These are phyloP conservation scores for Nasonovia ribisnigri DNA, from an alignment of 2,888 invertebrate species.

Conservation along the genomic window DNA sequence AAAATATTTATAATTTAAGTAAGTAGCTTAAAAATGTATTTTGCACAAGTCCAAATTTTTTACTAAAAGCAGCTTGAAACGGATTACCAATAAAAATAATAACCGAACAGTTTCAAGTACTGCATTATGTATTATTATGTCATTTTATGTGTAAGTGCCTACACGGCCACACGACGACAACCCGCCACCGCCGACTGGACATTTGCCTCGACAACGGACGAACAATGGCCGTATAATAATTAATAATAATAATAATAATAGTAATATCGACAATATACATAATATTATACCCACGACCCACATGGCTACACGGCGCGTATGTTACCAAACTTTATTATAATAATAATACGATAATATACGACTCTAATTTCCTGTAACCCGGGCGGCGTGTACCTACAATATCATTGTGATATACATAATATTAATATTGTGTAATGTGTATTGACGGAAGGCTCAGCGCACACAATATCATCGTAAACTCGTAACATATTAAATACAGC, in stretches of 20 bases:
- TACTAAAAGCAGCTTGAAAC: neutral
- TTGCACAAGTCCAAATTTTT: neutral
- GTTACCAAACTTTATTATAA: conserved; percentile 7
- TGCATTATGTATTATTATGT: neutral
- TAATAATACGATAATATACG: neutral
- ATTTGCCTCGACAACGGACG: neutral
- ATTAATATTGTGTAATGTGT: neutral
- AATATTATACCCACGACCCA: neutral
- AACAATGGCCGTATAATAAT: neutral
- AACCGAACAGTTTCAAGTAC: neutral
- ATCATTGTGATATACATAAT: neutral
- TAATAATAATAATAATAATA: neutral
- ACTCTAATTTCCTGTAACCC: conserved; percentile 39
- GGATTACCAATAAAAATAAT: neutral
- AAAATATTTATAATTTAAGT: neutral
- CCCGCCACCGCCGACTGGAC: neutral
- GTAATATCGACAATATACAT: neutral
- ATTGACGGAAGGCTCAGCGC: neutral
- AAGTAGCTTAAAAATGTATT: neutral
- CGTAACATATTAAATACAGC: neutral
- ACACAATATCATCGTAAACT: neutral
- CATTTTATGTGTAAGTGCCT: neutral
- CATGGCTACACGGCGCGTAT: neutral
- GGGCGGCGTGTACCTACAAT: neutral
- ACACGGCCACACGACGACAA: neutral